Evolutionary conservation across 2,797 vertebrate species (phyloP), one percentile per base, ranked within the genome.

Genomic region (Arctocebus calabarensis): DNA sequence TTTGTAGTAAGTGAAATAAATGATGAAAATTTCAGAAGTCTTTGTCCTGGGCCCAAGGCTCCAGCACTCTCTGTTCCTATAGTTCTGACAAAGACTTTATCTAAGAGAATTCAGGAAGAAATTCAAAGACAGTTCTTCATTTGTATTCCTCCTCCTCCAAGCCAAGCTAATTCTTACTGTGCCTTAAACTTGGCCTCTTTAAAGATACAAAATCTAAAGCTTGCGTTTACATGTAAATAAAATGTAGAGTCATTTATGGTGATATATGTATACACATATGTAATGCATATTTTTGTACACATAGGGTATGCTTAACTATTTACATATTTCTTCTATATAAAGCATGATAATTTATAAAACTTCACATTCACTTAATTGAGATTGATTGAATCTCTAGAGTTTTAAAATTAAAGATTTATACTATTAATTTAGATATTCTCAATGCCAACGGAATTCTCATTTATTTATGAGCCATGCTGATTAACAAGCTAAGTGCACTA

Each of bases 81-180:
- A 90, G 79, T 91, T 97, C 73, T 94, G 45, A 82, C 45, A 92
- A 86, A 97, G 27, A 7, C 32, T 95, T 96, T 91, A 71, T 70
- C 88, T 59, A 90, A 86, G 37, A 93, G 7, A 48, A 89, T 86
- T 96, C 68, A 82, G 25, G 48, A 88, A 85, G 61, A 94, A 70
- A 66, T 84, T 82, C 40, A 90, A 94, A 83, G 70, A 87, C 23
- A 88, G 37, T 48, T 93, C 62, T 86, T 93, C 86, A 90, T 85
- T 34, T 17, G 64, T 93, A 96, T 94, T 96, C 82, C 43, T 59
- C 34, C 29, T 88, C 16, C 62, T 85, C 25, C 32, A 29, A 95
- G 94, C 90, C 52, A 95, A 94, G 32, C 34, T 95, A 90, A 94
- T 95, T 96, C 55, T 71, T 62, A 62, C 59, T 84, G 97, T 97